Conservation (phyloP, 2,113 vertebrate species). For the Heterocephalus glaber region DNA sequence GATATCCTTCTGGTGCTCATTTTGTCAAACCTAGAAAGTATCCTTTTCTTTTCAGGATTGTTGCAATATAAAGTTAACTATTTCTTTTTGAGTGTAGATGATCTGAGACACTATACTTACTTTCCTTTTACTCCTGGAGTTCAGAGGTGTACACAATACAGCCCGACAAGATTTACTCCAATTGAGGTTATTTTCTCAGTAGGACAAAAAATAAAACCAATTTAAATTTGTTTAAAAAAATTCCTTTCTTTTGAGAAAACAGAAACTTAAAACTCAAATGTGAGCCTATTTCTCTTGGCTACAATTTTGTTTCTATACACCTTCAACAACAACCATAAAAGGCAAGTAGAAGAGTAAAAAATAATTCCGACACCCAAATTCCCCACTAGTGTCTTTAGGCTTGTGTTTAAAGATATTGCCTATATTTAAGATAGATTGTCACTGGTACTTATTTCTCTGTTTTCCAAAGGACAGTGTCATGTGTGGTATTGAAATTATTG, state of each 20-base stretch:
- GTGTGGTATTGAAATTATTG: slow-evolving; percentile 59
- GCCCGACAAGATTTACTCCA: neutral
- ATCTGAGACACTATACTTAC: neutral
- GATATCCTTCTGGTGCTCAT: neutral
- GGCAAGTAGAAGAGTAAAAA: neutral
- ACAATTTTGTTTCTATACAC: neutral
- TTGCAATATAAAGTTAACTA: neutral
- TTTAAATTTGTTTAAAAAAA: neutral
- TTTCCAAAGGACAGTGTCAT: slow-evolving; percentile 53
- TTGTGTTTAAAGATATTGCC: slow-evolving; percentile 77
- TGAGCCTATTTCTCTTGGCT: neutral
- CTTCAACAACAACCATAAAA: neutral
- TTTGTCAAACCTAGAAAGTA: neutral
- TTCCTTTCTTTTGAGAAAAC: neutral
- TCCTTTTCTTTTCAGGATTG: neutral
- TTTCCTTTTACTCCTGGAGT: neutral
- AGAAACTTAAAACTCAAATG: neutral
- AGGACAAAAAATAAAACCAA: neutral
- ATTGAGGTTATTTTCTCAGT: neutral
- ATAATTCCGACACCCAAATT: slow-evolving; percentile 8
- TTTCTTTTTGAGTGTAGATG: neutral
- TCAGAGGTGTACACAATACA: neutral
- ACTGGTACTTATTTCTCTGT: slow-evolving; percentile 35
- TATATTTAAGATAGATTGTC: slow-evolving; percentile 76
- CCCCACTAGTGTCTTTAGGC: slow-evolving; percentile 73